These are phyloP conservation scores for Toxonevra muliebris DNA, from an alignment of 2,888 invertebrate species.

Conservation along the genomic window DNA sequence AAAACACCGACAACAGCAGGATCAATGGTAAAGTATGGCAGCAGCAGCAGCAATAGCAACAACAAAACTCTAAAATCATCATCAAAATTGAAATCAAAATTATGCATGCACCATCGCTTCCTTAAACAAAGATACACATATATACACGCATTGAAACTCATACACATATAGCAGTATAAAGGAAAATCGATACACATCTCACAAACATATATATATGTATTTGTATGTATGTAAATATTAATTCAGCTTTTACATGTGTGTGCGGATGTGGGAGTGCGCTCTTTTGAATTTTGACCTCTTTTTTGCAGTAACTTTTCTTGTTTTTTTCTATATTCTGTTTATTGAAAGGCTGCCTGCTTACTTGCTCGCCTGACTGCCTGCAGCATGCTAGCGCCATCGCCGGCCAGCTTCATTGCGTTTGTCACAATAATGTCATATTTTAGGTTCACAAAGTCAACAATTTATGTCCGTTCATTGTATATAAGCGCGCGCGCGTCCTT, in stretches of 20 bases:
- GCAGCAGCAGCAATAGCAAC: background rate
- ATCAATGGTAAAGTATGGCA: background rate
- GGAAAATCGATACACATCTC: background rate
- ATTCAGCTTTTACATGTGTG: no score
- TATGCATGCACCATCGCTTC: slow-evolving; percentile 24
- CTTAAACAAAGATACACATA: background rate
- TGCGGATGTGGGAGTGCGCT: no score
- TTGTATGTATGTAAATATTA: no score
- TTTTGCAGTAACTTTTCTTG: background rate
- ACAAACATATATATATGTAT: no score
- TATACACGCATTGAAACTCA: background rate
- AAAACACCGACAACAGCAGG: no score
- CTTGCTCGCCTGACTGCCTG: no score
- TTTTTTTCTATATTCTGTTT: slow-evolving; percentile 8
- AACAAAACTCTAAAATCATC: background rate
- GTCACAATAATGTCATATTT: slow-evolving; percentile 22
- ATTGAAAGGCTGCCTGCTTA: no score
- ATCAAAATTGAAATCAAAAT: slow-evolving; percentile 23
- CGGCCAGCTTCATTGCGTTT: slow-evolving; percentile 5
- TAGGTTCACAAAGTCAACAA: slow-evolving; percentile 31
- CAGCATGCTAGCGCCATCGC: no score
- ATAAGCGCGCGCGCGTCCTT: slow-evolving; percentile 1
- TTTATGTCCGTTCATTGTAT: slow-evolving; percentile 22
- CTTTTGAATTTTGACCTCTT: no score
- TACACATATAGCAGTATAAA: background rate